Evolutionary conservation across 2,113 vertebrate genomes (phyloP), one percentile per base, ranked within the genome.

Genomic region (Bubo blakistoni): DNA sequence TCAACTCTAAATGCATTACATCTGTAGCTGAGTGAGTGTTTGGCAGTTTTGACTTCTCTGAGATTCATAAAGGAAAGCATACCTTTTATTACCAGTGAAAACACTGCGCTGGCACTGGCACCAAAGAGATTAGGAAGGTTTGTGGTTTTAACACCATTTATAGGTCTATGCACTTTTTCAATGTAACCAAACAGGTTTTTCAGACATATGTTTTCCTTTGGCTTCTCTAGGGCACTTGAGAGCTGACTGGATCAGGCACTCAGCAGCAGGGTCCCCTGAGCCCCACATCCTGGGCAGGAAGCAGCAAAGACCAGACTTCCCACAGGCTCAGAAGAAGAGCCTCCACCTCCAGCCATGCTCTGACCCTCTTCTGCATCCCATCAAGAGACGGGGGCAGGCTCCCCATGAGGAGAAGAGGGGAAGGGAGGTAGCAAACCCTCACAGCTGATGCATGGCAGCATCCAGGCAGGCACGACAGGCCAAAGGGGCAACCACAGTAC

Each of bases 381-480:
- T 34, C 0, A 3, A 70, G 22, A 21, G 24, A 42, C 22, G 19
- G 34, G 16, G n/a, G 29, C 51, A 61, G 42, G 42, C 4, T 74
- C 3, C 25, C 7, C 6, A 1, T 3, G 2, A 46, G 36, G 16
- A 82, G 20, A 38, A 55, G n/a, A 59, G 20, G 21, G 16, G 26
- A 34, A 46, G 10, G 51, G 13, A 55, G 6, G 20, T 6, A 81
- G 40, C 16, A 92, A 62, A 40, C 22, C 21, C 21, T 5, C n/a
- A 20, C 0, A 1, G 27, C 18, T 34, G 17, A 44, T 76, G 30
- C 26, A 72, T 0, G 1, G 27, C 3, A 0, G 32, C 12, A 51
- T 6, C 11, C 55, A 87, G 17, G 65, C 36, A 92, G 24, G 42
- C 7, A 40, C 52, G 9, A 49, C 2, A 2, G 16, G 22, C 6